Base-by-base conservation (phyloP, 2,113 vertebrate species). In the Pelobates fuscus region DNA sequence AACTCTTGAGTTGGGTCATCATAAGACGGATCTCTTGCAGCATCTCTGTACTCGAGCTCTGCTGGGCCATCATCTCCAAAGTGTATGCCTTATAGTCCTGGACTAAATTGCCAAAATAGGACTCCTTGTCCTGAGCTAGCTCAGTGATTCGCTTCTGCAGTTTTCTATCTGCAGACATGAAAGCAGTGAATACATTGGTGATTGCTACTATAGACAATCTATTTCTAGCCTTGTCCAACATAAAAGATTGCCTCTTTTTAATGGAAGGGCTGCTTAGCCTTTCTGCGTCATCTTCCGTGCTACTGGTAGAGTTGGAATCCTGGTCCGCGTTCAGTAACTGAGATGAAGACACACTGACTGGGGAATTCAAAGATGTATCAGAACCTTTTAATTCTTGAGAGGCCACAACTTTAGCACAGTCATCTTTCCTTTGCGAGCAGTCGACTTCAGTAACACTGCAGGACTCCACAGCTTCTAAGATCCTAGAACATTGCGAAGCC, bases 1-100 rank as follows among this genome's bases (percentile, higher is more conserved):
- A 99, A 81, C 93, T 96, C 87, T 98, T 99, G 77, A 99, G 91
- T 78, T 99, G 97, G 0, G 96, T 99, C 91, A 98, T 94, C 95
- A 98, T 98, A 88, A 96, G 93, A 18, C 97, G 89, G 76, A 99
- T 97, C 88, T 98, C 97, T 86, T 99, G 97, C 10, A 99, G 79
- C 91, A 99, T 92, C 86, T 98, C 96, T 0, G 96, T 98, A 86
- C 96, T 94, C 71, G 95, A 93, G 21, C 80, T 68, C 84, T 98
- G 97, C 29, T 91, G 95, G 0, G 81, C 83, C 94, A 98, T 95
- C 80, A 94, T 96, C 83, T 98, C 97, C 85, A 98, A 81, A 44
- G 94, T 98, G 84, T 96, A 99, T 0, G 92, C 84, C 17, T 90
- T 91, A 70, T 98, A 96, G 83, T 99, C 96, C 80, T 80, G 91